phyloP scores from a whole-genome alignment of 2,797 vertebrate genomes.

The Poeciliopsis paucimaculata region DNA sequence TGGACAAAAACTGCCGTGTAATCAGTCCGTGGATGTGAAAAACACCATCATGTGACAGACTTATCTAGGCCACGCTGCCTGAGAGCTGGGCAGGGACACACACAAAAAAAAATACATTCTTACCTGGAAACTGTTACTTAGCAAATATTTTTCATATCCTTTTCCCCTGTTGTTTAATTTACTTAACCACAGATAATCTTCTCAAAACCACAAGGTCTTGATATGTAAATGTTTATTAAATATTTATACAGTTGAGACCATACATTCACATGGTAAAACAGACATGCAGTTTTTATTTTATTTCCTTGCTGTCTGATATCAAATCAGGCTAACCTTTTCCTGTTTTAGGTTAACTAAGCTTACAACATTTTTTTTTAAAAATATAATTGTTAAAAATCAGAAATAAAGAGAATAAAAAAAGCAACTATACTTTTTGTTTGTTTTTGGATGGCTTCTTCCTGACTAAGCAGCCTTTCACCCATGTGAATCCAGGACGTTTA shows the following conservation, averaged over 20 bases:
- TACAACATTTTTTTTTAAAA: neutral
- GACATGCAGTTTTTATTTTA: neutral
- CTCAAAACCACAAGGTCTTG: neutral
- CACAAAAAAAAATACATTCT: conserved; percentile 2
- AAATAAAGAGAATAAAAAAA: too few relatives aligned
- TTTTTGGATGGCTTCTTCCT: neutral
- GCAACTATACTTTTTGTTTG: neutral
- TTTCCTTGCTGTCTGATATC: neutral
- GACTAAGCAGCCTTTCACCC: neutral
- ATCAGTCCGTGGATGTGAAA: neutral
- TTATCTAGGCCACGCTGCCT: neutral
- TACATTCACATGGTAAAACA: neutral
- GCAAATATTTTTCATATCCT: neutral
- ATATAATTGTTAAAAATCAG: neutral
- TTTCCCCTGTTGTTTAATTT: conserved; percentile 10
- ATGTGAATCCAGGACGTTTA: neutral
- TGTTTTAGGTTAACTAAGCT: neutral
- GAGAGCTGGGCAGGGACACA: neutral
- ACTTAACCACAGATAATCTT: neutral
- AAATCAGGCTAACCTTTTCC: neutral
- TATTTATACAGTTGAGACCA: neutral
- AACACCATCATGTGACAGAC: conserved; percentile 2
- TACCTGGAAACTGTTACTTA: conserved; percentile 2
- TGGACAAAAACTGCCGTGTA: neutral
- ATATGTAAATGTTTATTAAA: neutral